Evolutionary conservation across 2,888 invertebrate genomes (phyloP).

Genomic region (Dysmachus trigonus): DNA sequence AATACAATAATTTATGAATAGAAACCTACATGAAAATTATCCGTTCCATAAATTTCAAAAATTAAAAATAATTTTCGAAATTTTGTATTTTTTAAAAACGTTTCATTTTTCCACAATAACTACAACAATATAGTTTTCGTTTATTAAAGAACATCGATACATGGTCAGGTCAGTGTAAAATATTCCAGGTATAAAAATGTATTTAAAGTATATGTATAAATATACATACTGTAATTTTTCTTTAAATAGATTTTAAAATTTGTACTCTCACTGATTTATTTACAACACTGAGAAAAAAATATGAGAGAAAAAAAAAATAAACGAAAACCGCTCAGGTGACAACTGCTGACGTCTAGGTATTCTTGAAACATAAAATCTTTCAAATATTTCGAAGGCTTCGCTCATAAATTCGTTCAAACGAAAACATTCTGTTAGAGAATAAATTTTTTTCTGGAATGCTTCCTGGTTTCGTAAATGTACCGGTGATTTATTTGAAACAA

Average conservation of each 20-base stretch:
- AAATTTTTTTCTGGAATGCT: not conserved
- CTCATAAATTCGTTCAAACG: not conserved
- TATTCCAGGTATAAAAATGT: too few relatives aligned
- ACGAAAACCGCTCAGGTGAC: not conserved
- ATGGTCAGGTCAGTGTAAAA: too few relatives aligned
- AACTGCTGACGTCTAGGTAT: not conserved
- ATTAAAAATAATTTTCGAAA: too few relatives aligned
- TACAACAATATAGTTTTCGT: too few relatives aligned
- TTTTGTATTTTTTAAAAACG: too few relatives aligned
- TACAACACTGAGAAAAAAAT: not conserved
- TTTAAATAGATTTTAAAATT: not conserved
- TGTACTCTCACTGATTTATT: not conserved
- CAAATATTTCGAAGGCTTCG: not conserved
- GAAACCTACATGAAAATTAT: too few relatives aligned
- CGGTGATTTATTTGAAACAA: not conserved
- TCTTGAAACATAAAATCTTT: not conserved
- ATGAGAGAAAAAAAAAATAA: not conserved
- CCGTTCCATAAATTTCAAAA: too few relatives aligned
- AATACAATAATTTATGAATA: too few relatives aligned
- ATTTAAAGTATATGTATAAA: too few relatives aligned
- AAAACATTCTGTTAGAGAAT: not conserved
- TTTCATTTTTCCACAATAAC: too few relatives aligned
- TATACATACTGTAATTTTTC: not conserved
- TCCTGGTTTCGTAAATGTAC: not conserved
- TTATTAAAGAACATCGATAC: too few relatives aligned